Evolutionary conservation across 2,113 vertebrate genomes (phyloP).

Genomic region (Lethenteron reissneri): DNA sequence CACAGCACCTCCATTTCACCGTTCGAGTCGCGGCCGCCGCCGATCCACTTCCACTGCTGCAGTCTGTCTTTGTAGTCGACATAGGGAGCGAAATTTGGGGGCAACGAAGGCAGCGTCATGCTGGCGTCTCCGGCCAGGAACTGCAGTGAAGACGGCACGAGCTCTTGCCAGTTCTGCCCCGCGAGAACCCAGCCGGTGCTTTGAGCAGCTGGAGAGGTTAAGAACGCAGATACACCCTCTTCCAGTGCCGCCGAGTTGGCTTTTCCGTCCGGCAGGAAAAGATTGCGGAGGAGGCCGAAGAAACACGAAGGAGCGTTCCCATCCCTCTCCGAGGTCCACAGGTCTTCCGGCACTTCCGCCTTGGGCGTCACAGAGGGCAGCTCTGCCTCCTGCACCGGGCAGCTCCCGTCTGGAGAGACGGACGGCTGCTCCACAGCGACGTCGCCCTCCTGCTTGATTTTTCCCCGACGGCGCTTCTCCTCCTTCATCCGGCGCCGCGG

Average conservation of each 20-base stretch:
- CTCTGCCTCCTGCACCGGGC: too few species aligned
- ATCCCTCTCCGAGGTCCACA: too few species aligned
- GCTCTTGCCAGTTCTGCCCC: constrained; percentile 68
- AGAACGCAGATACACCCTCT: constrained; percentile 76
- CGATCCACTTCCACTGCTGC: constrained; percentile 77
- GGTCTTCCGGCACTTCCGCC: too few species aligned
- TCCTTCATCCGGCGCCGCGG: too few species aligned
- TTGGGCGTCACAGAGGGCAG: too few species aligned
- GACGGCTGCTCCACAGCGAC: too few species aligned
- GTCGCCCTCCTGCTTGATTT: too few species aligned
- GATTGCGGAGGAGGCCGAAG: constrained; percentile 59
- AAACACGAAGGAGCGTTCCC: constrained; percentile 33
- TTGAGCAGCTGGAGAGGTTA: constrained; percentile 57
- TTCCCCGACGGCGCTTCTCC: too few species aligned
- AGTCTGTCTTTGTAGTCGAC: constrained; percentile 66
- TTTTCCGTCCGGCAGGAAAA: constrained; percentile 44
- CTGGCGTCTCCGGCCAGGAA: constrained; percentile 72
- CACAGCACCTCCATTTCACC: constrained; percentile 69
- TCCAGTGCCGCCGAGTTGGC: constrained; percentile 55
- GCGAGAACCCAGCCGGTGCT: constrained; percentile 74
- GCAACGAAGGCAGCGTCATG: constrained; percentile 38
- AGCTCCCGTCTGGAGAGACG: too few species aligned
- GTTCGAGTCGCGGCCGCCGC: constrained; percentile 62
- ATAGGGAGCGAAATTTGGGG: constrained; percentile 59
- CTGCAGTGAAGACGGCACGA: constrained; percentile 59